Conservation (phyloP, 1,140 invertebrate species). For the Formica selysi region DNA sequence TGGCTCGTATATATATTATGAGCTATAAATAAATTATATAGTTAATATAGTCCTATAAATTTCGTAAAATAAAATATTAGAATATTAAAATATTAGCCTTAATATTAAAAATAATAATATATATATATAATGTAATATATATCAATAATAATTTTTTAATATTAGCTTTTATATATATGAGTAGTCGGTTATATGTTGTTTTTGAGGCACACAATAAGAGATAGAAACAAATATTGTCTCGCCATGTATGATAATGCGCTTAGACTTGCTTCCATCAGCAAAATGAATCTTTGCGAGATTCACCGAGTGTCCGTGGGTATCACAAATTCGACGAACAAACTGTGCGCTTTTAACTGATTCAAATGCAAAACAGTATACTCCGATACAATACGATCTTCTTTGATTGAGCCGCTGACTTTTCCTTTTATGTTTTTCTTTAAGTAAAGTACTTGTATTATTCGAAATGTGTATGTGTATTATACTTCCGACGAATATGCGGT, state of each 20-base stretch:
- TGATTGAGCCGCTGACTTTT: conserved; percentile 19
- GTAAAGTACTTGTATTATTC: conserved; percentile 58
- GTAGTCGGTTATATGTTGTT: conserved; percentile 52
- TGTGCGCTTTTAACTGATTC: conserved; percentile 59
- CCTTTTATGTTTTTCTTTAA: conserved; percentile 35
- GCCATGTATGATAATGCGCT: background rate
- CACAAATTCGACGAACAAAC: conserved; percentile 30
- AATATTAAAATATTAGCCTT: too few relatives aligned
- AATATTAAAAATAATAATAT: too few relatives aligned
- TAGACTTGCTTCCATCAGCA: conserved; percentile 13
- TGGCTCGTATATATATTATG: background rate
- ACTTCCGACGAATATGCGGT: background rate
- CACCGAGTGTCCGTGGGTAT: background rate
- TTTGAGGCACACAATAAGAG: conserved; percentile 72
- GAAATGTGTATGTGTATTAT: conserved; percentile 30
- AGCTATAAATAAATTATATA: conserved; percentile 38
- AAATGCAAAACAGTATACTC: conserved; percentile 52
- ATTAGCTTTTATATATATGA: background rate
- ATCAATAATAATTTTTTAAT: too few relatives aligned
- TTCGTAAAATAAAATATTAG: too few relatives aligned
- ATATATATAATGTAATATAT: too few relatives aligned
- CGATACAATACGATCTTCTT: conserved; percentile 53
- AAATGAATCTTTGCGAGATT: conserved; percentile 54
- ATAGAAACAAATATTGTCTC: conserved; percentile 73
- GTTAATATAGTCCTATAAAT: too few relatives aligned